These are phyloP conservation scores for Cottoperca gobio DNA, from an alignment of 2,797 vertebrate species.

Conservation along the genomic window DNA sequence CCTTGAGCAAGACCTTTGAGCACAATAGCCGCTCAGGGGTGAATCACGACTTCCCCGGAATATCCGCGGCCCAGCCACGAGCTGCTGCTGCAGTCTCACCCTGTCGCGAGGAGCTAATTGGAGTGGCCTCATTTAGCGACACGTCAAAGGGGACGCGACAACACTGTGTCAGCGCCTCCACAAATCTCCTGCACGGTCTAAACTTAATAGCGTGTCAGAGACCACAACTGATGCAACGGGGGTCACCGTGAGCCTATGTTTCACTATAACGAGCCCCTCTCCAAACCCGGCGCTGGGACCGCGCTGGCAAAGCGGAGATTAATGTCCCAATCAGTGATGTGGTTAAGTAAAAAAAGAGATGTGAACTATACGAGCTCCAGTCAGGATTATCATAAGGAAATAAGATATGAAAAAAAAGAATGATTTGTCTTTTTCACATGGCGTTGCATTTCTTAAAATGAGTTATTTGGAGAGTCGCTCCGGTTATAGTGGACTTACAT, in stretches of 20 bases:
- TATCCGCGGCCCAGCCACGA: no score
- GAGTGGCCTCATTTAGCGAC: conserved; percentile 85
- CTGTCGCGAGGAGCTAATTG: conserved; percentile 81
- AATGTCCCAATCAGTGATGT: conserved; percentile 75
- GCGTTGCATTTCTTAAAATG: conserved; percentile 21
- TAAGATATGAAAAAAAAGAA: not conserved
- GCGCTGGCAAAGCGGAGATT: conserved; percentile 53
- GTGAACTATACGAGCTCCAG: conserved; percentile 27
- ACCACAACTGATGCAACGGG: conserved; percentile 78
- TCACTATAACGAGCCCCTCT: conserved; percentile 81
- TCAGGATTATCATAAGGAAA: conserved; percentile 21
- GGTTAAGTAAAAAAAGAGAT: conserved; percentile 61
- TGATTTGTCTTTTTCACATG: not conserved
- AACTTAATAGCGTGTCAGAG: conserved; percentile 80
- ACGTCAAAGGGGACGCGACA: conserved; percentile 79
- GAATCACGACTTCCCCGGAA: no score
- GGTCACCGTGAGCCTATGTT: conserved; percentile 80
- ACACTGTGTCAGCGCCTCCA: conserved; percentile 82
- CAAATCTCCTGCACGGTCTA: conserved; percentile 80
- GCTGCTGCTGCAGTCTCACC: conserved; percentile 67
- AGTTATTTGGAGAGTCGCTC: no score
- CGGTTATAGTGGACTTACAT: not conserved
- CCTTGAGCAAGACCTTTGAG: conserved; percentile 21
- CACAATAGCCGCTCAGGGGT: not conserved
- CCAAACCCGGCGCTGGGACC: conserved; percentile 21